Base-by-base conservation (phyloP, 2,797 vertebrate genomes). In the Scleropages formosus region DNA sequence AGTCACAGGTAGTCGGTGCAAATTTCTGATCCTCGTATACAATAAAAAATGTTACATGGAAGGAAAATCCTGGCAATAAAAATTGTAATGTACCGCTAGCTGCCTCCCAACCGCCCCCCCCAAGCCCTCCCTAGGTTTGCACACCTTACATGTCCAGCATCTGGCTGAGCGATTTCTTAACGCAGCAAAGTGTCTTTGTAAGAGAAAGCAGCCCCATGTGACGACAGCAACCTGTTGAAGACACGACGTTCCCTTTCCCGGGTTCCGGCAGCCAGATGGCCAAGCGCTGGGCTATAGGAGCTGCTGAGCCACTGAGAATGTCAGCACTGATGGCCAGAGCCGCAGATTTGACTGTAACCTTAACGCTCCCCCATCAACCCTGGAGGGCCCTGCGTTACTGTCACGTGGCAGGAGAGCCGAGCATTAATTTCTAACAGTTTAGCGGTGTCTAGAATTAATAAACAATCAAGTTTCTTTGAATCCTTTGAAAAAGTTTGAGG, bases 211-310 rank as follows among this genome's bases (percentile, higher is more conserved):
- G 44, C 39, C 53, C 67, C 61, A 26, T 61, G n/a, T 59, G 70
- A 49, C 70, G 66, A 71, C 12, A 58, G 15, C 22, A 22, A 46
- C 60, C 60, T 31, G 39, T 47, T 76, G 59, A 76, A 76, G 59
- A 76, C 44, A n/a, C 12, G 31, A 62, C 26, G 26, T 62, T 73
- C 59, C 75, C 61, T 53, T 11, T 9, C 61, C 26, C 27, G 13
- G 62, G 44, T 49, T 31, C 60, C 59, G 0, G 4, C 24, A 53
- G 75, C 75, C 75, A 77, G 70, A 73, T 76, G 75, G 75, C 60
- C 39, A 61, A 76, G 39, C 67, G n/a, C 68, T 71, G 53, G 22
- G 24, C 18, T 46, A 18, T 49, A 47, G 68, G 46, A 72, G 53
- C 31, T 39, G 39, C 59, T 13, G 44, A 74, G 22, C 59, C 46